Evolutionary conservation across 2,113 vertebrate genomes (phyloP).

Genomic region (Chrysemys picta): DNA sequence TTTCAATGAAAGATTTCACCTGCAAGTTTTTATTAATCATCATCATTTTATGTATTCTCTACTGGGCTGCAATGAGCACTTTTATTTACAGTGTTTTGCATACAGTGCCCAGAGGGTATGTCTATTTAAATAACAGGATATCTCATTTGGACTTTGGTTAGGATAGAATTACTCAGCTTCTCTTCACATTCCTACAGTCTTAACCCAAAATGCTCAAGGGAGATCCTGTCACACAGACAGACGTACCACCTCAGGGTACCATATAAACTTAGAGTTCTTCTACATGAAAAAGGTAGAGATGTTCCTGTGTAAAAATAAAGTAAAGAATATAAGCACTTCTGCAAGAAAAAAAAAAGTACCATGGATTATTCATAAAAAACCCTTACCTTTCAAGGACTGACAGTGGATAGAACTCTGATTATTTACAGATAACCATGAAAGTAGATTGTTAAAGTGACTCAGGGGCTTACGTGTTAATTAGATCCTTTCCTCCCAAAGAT

Average conservation of each 20-base stretch:
- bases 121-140: conserved; percentile 47
- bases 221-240: conserved; percentile 60
- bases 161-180: conserved; percentile 32
- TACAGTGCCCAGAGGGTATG: conserved; percentile 28
- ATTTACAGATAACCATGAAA: conserved; percentile 53
- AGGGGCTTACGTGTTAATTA: conserved; percentile 75
- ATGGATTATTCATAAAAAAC: conserved; percentile 53
- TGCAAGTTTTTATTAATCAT: not conserved
- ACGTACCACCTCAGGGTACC: conserved; percentile 52
- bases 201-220: conserved; percentile 58
- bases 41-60: not conserved
- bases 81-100: not conserved
- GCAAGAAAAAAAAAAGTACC: conserved; percentile 28
- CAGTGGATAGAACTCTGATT: conserved; percentile 43
- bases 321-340: conserved; percentile 55
- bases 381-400: conserved; percentile 41
- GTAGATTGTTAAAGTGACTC: conserved; percentile 60
- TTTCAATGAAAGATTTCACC: not conserved
- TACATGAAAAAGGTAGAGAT: conserved; percentile 47
- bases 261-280: conserved; percentile 61
- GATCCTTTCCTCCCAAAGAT: conserved; percentile 57
- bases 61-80: not conserved
- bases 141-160: conserved; percentile 37
- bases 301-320: conserved; percentile 39
- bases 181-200: not conserved